Conservation (phyloP, 2,888 invertebrate genomes). For the Deroplatys truncata region DNA sequence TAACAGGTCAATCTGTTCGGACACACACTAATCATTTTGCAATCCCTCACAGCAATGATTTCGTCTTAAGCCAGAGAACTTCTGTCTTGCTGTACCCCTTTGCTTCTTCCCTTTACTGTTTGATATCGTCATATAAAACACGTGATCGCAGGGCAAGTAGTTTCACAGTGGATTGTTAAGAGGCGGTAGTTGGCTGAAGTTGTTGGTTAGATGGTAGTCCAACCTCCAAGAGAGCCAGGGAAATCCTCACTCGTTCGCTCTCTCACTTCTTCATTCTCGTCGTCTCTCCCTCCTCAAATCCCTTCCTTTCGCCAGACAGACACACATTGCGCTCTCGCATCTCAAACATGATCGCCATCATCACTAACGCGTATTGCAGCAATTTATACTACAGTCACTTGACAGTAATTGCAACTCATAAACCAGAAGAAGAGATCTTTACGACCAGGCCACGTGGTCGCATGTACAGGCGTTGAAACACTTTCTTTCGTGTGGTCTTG, state of each 20-base stretch:
- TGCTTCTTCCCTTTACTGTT: background rate
- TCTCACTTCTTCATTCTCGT: too few species aligned
- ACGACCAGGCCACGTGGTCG: conserved; percentile 7
- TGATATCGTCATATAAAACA: background rate
- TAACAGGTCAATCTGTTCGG: background rate
- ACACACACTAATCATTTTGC: background rate
- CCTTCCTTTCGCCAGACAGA: background rate
- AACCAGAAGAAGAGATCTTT: conserved; percentile 4
- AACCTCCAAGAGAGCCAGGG: background rate
- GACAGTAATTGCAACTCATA: conserved; percentile 14
- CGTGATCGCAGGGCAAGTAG: background rate
- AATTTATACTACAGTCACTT: conserved; percentile 6
- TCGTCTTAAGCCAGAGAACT: background rate
- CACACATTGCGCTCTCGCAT: background rate
- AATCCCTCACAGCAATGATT: background rate
- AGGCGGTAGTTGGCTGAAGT: background rate
- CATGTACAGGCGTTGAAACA: background rate
- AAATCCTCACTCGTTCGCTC: background rate
- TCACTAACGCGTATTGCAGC: background rate
- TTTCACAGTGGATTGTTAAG: background rate
- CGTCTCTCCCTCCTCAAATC: background rate
- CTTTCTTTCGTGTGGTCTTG: background rate
- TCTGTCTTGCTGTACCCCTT: background rate
- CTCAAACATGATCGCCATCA: conserved; percentile 7
- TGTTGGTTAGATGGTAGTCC: background rate